phyloP scores from a whole-genome alignment of 2,888 invertebrate species.

The Heliconius erato region DNA sequence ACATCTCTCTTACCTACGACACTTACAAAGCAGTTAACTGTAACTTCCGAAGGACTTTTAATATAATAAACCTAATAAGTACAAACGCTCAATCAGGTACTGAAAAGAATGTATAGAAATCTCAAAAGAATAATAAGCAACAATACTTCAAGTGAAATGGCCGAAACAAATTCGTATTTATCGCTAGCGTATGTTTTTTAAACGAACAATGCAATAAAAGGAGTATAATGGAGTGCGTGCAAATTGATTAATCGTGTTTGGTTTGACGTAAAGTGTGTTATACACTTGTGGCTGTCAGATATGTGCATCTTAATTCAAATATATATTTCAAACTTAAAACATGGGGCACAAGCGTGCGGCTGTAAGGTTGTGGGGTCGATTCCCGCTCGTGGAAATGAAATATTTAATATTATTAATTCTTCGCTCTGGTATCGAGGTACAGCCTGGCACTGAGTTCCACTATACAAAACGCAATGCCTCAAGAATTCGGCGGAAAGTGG shows the following conservation, averaged over 20 bases:
- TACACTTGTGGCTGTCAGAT: constrained; percentile 4
- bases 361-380: no score
- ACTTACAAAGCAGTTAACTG: constrained; percentile 1
- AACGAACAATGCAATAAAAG: constrained; percentile 31
- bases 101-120: constrained; percentile 13
- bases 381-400: neutral
- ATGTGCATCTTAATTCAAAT: neutral
- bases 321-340: neutral
- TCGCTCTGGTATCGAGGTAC: no score
- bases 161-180: constrained; percentile 34
- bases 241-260: constrained; percentile 33
- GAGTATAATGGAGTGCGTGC: constrained; percentile 32
- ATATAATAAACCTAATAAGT: neutral
- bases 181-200: constrained; percentile 27
- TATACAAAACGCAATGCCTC: no score
- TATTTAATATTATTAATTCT: no score
- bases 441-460: no score
- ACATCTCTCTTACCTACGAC: neutral
- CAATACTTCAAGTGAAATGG: constrained; percentile 37
- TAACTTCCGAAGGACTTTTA: constrained; percentile 22
- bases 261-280: constrained; percentile 20
- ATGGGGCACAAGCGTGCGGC: no score
- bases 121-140: constrained; percentile 23
- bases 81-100: constrained; percentile 11
- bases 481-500: no score